A percentile compares a stretch with the other conserved stretches of the same genome.
Evolutionary conservation across 2,888 invertebrate species (phyloP).

Genomic region (Crossocerus cetratus): DNA sequence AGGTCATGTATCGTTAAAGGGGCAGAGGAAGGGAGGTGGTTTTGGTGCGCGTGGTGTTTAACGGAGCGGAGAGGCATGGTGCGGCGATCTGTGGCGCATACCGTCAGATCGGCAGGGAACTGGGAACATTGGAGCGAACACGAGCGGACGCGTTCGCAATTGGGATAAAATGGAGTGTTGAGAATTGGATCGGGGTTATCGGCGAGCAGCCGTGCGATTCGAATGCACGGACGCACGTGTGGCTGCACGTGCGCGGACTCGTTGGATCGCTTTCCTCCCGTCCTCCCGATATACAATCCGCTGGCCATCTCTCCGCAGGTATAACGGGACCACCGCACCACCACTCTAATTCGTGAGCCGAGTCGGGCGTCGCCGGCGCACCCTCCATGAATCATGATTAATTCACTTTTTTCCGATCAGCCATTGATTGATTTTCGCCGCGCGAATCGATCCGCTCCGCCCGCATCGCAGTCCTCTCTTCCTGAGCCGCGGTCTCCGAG

Average conservation of each 20-base stretch:
- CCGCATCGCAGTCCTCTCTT: too few relatives aligned
- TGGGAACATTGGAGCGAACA: too few relatives aligned
- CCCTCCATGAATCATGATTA: slow-evolving; percentile 28
- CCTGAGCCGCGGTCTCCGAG: too few relatives aligned
- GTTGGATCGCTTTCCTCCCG: slow-evolving; percentile 45
- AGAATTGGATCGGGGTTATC: slow-evolving; percentile 9
- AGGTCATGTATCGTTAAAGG: too few relatives aligned
- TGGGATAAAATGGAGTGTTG: slow-evolving; percentile 13
- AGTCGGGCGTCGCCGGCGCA: slow-evolving; percentile 3
- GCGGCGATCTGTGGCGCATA: too few relatives aligned
- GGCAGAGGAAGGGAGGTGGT: too few relatives aligned
- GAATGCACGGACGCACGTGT: slow-evolving; percentile 31
- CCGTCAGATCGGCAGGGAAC: too few relatives aligned
- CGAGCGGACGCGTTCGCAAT: too few relatives aligned
- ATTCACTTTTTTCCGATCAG: slow-evolving; percentile 6
- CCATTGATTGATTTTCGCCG: background rate
- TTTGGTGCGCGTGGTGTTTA: too few relatives aligned
- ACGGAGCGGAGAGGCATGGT: too few relatives aligned
- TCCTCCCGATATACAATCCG: slow-evolving; percentile 21
- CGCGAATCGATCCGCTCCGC: too few relatives aligned
- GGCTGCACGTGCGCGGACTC: slow-evolving; percentile 42
- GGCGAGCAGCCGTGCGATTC: background rate
- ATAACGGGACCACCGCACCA: slow-evolving; percentile 19
- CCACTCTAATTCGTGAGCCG: slow-evolving; percentile 17
- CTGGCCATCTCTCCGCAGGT: slow-evolving; percentile 26